A percentile compares a stretch with the other conserved stretches of the same genome.
These are phyloP conservation scores for Danio tinwini DNA, from an alignment of 2,797 vertebrate genomes.

Conservation along the genomic window DNA sequence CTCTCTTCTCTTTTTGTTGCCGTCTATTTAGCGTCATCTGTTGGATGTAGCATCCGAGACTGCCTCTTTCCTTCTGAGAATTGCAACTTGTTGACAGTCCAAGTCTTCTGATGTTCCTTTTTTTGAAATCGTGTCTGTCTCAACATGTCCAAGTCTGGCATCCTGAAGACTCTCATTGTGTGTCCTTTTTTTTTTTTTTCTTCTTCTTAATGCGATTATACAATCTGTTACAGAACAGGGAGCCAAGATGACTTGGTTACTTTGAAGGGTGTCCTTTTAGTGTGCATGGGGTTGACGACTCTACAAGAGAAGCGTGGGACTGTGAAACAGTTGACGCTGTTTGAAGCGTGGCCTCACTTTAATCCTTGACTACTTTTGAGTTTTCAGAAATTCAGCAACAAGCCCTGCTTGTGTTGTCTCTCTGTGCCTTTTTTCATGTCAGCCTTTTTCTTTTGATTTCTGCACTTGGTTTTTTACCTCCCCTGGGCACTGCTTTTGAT, in stretches of 20 bases:
- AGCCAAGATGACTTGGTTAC: constrained; percentile 41
- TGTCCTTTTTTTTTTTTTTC: neutral
- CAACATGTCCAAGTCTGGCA: constrained; percentile 14
- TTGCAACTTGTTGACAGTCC: constrained; percentile 52
- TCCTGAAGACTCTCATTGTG: constrained; percentile 31
- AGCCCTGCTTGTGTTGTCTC: constrained; percentile 6
- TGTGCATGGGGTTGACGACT: constrained; percentile 47
- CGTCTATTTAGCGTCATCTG: constrained; percentile 37
- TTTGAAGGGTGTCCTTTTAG: constrained; percentile 39
- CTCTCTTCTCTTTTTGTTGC: constrained; percentile 20
- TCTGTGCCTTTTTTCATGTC: constrained; percentile 20
- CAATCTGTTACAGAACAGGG: constrained; percentile 11
- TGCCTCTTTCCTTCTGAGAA: constrained; percentile 48
- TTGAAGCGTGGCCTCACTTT: constrained; percentile 73
- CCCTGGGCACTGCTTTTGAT: neutral
- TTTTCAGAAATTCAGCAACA: constrained; percentile 23
- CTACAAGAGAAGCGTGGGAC: constrained; percentile 69
- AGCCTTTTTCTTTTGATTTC: neutral
- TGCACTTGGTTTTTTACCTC: neutral
- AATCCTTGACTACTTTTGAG: constrained; percentile 75
- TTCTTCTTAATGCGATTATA: constrained; percentile 15
- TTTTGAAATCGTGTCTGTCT: constrained; percentile 33
- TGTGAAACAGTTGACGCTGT: constrained; percentile 59
- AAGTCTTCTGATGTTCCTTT: constrained; percentile 45
- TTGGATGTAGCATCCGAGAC: constrained; percentile 9